Evolutionary conservation across 2,113 vertebrate species (phyloP), one percentile per base, ranked within the genome.

Genomic region (Myrmecophaga tridactyla): DNA sequence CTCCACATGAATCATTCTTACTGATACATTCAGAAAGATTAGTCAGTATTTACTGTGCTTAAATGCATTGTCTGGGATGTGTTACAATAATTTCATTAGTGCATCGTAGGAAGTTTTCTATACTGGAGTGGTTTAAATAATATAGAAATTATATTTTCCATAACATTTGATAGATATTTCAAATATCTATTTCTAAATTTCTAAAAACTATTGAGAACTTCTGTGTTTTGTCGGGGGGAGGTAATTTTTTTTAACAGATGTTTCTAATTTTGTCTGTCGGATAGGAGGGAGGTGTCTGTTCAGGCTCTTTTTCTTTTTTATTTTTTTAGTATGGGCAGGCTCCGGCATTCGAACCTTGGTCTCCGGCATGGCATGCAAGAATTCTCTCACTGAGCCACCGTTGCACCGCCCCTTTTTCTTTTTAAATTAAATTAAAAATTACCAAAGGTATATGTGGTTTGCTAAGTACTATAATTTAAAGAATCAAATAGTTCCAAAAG

Each of bases 111-210:
- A 81, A 96, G 73, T 41, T 73, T 73, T 36, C 36, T 93, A 34
- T 46, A 23, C 31, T 70, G 36, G 62, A 89, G 46, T 89, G 23
- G n/a, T 58, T 70, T 89, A 76, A 63, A 84, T 89, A 94, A 89
- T 67, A 29, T n/a, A 84, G 72, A 70, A 83, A 36, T 92, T 87
- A 67, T 73, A 31, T 75, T 84, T 89, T 88, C 70, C n/a, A 84
- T 88, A 84, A 63, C 39, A 84, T 78, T 89, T 88, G 56, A 63
- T 70, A 89, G 41, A 51, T 63, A 76, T 6, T 88, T 69, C n/a
- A n/a, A n/a, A n/a, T n/a, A n/a, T n/a, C n/a, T n/a, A n/a, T n/a
- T n/a, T n/a, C n/a, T n/a, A n/a, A n/a, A n/a, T n/a, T n/a, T n/a
- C n/a, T n/a, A n/a, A 95, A 65, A 86, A 82, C 46, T 83, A 7